Evolutionary conservation across 2,888 invertebrate species (phyloP).

Genomic region (Acronicta aceris): DNA sequence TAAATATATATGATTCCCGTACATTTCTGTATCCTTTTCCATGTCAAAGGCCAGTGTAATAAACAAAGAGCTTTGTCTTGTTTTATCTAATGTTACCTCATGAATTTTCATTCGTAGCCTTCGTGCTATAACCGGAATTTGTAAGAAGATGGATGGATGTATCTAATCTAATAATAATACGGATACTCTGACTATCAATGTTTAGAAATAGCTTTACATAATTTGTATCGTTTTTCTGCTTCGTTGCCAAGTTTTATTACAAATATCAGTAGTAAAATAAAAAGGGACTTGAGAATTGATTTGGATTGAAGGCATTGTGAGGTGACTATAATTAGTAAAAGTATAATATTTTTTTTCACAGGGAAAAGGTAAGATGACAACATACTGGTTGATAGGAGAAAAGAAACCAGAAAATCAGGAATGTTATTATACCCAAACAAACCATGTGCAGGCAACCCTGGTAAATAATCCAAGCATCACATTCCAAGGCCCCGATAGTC

Average conservation of each 20-base stretch:
- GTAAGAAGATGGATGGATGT: constrained; percentile 26
- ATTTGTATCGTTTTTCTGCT: constrained; percentile 16
- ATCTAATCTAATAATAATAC: constrained; percentile 27
- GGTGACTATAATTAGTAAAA: not conserved
- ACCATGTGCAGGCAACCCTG: constrained; percentile 60
- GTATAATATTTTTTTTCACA: constrained; percentile 71
- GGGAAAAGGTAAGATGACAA: constrained; percentile 97
- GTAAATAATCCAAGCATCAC: constrained; percentile 83
- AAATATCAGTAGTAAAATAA: constrained; percentile 5
- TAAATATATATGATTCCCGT: not conserved
- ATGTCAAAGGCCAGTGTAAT: constrained; percentile 24
- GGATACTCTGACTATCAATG: constrained; percentile 29
- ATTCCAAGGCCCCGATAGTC: constrained; percentile 86
- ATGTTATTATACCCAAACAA: constrained; percentile 60
- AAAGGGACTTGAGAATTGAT: not conserved
- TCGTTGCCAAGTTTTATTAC: constrained; percentile 2
- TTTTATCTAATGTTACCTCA: constrained; percentile 23
- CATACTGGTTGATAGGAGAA: constrained; percentile 96
- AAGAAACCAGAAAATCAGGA: constrained; percentile 71
- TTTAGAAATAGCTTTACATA: constrained; percentile 11
- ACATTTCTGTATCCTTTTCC: constrained; percentile 7
- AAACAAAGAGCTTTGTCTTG: constrained; percentile 30
- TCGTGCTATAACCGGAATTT: constrained; percentile 22
- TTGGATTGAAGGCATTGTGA: too few species aligned
- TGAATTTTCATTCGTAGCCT: constrained; percentile 31